Conservation (phyloP, 2,113 vertebrate species). For the Leucopsar rothschildi region DNA sequence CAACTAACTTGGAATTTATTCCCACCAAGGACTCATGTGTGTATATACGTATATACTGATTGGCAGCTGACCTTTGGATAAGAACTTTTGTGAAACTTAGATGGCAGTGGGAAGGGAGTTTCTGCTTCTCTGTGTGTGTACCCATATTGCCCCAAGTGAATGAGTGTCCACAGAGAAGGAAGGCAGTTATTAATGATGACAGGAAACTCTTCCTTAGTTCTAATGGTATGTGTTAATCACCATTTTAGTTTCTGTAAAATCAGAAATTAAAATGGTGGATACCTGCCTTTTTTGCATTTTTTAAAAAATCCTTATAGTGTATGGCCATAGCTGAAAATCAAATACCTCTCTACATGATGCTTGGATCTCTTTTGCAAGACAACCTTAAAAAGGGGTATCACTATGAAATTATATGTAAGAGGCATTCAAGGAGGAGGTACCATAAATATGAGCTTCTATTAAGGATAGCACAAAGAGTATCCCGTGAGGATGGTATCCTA, state of each 20-base stretch:
- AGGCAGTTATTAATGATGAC: background rate
- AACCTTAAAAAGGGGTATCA: background rate
- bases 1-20: conserved; percentile 40
- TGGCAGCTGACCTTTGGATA: conserved; percentile 56
- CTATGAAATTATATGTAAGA: background rate
- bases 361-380: background rate
- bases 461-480: background rate
- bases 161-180: background rate
- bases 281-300: background rate
- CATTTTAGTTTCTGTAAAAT: background rate
- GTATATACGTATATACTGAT: conserved; percentile 25
- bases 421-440: background rate
- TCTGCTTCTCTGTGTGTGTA: background rate
- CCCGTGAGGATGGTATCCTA: background rate
- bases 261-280: background rate
- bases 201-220: background rate
- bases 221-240: background rate
- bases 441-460: background rate
- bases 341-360: background rate
- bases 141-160: background rate
- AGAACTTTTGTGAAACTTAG: conserved; percentile 40
- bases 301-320: background rate
- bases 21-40: conserved; percentile 33
- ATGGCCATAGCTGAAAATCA: background rate
- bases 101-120: background rate